Conservation (phyloP, 2,113 vertebrate species). For the Poicephalus meyeri region DNA sequence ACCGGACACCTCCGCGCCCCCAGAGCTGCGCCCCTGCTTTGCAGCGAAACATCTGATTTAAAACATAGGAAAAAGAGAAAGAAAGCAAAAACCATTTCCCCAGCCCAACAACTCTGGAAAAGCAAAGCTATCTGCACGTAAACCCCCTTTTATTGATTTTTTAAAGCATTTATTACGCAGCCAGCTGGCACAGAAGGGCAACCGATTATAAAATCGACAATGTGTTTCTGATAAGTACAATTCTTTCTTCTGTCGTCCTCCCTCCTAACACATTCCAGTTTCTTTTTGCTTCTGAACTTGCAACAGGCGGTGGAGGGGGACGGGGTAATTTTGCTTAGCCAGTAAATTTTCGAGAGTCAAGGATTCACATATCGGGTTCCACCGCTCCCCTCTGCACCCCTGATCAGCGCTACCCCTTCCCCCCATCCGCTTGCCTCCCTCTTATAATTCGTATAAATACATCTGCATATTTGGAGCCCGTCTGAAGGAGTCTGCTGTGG, state of each 20-base stretch:
- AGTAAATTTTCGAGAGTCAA: slow-evolving; percentile 2
- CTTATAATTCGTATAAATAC: slow-evolving; percentile 8
- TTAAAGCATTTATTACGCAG: slow-evolving; percentile 5
- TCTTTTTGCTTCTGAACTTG: slow-evolving; percentile 69
- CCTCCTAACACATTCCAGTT: slow-evolving; percentile 71
- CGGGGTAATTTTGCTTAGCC: slow-evolving; percentile 23
- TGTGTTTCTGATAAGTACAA: slow-evolving; percentile 75
- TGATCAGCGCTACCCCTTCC: background rate
- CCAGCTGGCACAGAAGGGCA: slow-evolving; percentile 44
- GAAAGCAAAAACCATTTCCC: rapidly evolving
- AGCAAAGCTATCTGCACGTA: background rate
- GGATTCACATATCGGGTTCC: background rate
- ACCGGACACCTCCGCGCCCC: background rate
- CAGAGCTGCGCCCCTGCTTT: background rate
- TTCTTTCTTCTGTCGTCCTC: slow-evolving; percentile 26
- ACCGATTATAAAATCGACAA: slow-evolving; percentile 46
- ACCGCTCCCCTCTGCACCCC: background rate
- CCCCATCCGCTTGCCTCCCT: background rate
- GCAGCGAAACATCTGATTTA: background rate
- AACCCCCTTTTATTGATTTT: slow-evolving; percentile 1
- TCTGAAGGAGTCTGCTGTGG: background rate
- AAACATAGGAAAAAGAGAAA: rapidly evolving
- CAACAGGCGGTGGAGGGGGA: background rate
- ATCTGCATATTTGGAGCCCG: background rate
- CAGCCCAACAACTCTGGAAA: background rate